Evolutionary conservation across 2,888 invertebrate species (phyloP), one percentile per base, ranked within the genome.

Genomic region (Bellardia pandia): DNA sequence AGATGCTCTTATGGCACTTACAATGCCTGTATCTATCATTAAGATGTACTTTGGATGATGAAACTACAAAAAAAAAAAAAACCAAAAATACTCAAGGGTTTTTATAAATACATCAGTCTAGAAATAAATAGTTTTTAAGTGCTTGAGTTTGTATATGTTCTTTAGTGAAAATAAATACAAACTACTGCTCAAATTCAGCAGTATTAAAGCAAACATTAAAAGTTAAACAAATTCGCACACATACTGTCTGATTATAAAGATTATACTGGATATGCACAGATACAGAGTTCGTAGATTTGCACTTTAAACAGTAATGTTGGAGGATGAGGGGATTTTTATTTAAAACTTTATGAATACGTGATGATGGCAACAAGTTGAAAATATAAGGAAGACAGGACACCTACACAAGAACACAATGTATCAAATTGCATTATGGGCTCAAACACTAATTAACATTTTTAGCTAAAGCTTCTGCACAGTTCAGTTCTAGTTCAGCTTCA

Each of bases 311-410:
- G 40, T 5, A 33, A 56, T 56, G 42, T 7, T 37, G 9, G 23
- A 48, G 8, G 42, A 42, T 42, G 42, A 2, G 40, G 23, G 40
- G 13, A 56, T 72, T 23, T 9, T 9, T 64, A 42, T 11, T 16
- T 53, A 14, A 42, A 56, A 56, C 13, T 23, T 72, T 23, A 56
- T 58, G 72, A 56, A 72, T 72, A 23, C 56, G 13, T 56, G 72
- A 56, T 72, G 56, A 72, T 14, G 33, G 71, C 71, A 71, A 72
- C 72, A 56, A 72, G 56, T 72, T 45, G 1, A n/a, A 30, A 56
- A 42, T 9, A 9, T 64, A 16, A n/a, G 16, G 16, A 42, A 16
- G 3, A 64, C 8, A 42, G 14, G 5, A 37, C 8, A 37, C 8
- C 14, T 9, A 64, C 13, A 64, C 8, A 42, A 42, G n/a, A 0